Evolutionary conservation across 2,113 vertebrate genomes (phyloP).

Genomic region (Oceanodroma tethys): DNA sequence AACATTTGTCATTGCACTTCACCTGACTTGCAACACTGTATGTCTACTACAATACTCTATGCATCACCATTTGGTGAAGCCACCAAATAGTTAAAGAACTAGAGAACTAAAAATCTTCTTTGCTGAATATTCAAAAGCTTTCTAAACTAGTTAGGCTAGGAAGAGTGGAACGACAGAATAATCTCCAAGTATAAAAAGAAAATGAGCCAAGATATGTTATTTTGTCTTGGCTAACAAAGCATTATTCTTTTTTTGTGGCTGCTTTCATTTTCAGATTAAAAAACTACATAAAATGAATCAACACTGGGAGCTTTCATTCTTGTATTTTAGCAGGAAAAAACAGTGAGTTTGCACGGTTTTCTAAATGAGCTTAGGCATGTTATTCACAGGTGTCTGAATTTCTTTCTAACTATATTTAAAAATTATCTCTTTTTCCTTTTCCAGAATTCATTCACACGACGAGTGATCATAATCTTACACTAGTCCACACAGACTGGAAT

Average conservation of each 20-base stretch:
- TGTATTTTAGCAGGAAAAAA: neutral
- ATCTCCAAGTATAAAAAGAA: neutral
- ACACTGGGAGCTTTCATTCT: neutral
- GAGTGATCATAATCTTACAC: neutral
- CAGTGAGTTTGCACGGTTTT: neutral
- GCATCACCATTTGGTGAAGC: neutral
- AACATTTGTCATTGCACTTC: neutral
- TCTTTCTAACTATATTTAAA: neutral
- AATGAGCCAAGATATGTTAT: neutral
- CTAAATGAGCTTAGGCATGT: neutral
- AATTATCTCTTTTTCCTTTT: neutral
- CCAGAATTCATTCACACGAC: neutral
- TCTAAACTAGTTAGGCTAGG: neutral
- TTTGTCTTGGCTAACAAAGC: neutral
- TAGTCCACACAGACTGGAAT: neutral
- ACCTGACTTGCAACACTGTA: neutral
- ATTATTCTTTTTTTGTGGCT: neutral
- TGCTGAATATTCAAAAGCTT: neutral
- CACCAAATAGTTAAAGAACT: neutral
- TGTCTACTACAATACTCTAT: neutral
- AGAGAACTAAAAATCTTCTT: neutral
- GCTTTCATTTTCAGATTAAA: neutral
- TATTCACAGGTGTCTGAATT: neutral
- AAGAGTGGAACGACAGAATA: neutral
- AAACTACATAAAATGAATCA: neutral